Evolutionary conservation across 2,113 vertebrate genomes (phyloP).

Genomic region (Nothocercus nigrocapillus): DNA sequence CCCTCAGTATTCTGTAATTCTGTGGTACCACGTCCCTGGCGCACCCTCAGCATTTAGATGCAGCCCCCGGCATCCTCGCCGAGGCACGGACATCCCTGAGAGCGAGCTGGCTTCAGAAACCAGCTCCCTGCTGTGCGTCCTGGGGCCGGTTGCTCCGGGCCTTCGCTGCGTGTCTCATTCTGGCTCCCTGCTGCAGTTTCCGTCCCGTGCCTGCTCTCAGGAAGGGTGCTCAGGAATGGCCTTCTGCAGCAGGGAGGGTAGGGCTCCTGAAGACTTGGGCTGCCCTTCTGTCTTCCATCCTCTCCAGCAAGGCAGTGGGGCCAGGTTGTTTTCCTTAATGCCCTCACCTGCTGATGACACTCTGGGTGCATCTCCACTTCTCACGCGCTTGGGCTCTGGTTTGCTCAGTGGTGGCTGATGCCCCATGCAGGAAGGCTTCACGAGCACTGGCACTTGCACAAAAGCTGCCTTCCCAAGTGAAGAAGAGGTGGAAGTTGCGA

Average conservation of each 20-base stretch:
- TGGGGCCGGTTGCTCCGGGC: not conserved
- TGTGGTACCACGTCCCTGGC: not conserved
- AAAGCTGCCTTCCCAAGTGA: not conserved
- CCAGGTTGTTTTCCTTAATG: not conserved
- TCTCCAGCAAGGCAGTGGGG: not conserved
- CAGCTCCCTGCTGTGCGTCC: not conserved
- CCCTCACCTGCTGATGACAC: not conserved
- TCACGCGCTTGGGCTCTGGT: not conserved
- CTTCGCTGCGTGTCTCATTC: not conserved
- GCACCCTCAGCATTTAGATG: not conserved
- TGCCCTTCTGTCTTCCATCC: not conserved
- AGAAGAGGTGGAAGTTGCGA: not conserved
- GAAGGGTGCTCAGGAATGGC: not conserved
- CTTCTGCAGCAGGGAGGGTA: not conserved
- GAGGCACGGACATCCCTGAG: not conserved
- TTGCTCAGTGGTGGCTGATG: not conserved
- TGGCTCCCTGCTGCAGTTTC: not conserved
- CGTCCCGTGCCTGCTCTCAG: accelerated
- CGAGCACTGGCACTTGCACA: accelerated
- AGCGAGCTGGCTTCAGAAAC: not conserved
- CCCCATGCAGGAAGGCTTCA: not conserved
- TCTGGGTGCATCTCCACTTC: not conserved
- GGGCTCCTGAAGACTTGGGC: not conserved
- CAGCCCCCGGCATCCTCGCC: not conserved
- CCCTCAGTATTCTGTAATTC: not conserved